phyloP scores from a whole-genome alignment of 2,113 vertebrate genomes.

The Cyrtonyx montezumae region DNA sequence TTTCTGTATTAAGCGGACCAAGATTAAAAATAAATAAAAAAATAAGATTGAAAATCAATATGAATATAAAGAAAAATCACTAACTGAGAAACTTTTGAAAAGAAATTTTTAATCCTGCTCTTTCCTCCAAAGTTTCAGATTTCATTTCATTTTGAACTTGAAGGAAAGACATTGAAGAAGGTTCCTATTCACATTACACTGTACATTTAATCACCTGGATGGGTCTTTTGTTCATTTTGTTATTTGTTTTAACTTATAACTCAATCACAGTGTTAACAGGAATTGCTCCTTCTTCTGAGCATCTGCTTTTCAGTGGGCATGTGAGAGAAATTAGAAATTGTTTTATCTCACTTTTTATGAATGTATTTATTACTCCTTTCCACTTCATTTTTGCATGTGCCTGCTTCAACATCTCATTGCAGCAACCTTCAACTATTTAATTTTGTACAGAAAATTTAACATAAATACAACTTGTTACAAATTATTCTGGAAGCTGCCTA shows the following conservation, averaged over 20 bases:
- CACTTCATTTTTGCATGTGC: background rate
- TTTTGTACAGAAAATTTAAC: background rate
- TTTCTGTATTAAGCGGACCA: background rate
- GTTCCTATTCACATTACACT: background rate
- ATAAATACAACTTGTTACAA: background rate
- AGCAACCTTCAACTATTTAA: background rate
- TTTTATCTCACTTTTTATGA: background rate
- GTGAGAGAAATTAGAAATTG: background rate
- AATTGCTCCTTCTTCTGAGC: background rate
- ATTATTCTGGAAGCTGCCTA: background rate
- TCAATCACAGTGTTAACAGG: background rate
- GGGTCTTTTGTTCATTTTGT: background rate
- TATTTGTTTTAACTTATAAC: background rate
- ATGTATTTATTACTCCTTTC: background rate
- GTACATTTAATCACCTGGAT: background rate
- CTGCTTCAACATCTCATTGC: background rate
- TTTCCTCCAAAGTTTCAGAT: background rate
- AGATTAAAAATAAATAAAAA: background rate
- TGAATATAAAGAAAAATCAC: fast-evolving
- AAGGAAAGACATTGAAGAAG: background rate
- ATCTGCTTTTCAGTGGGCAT: background rate
- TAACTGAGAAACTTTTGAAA: background rate
- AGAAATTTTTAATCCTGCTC: background rate
- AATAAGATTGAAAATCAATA: no score
- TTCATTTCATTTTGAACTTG: background rate